These are phyloP conservation scores for Coregonus suidteri DNA, from an alignment of 2,797 vertebrate genomes.

Conservation along the genomic window DNA sequence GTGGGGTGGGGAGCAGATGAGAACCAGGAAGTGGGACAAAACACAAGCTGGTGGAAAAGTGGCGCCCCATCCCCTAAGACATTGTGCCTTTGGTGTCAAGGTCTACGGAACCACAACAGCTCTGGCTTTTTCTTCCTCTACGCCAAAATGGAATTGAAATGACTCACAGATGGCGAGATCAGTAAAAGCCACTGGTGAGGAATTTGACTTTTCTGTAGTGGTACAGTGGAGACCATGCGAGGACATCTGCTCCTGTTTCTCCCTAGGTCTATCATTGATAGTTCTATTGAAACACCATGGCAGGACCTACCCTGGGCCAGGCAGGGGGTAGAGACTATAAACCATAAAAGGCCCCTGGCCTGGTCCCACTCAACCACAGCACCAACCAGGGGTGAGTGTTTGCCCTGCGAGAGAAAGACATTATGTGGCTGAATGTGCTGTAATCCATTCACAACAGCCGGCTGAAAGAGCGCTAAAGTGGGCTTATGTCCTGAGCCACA, in stretches of 20 bases:
- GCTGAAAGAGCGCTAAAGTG: constrained; percentile 46
- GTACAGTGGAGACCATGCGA: constrained; percentile 27
- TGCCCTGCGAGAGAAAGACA: constrained; percentile 46
- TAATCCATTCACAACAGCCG: constrained; percentile 49
- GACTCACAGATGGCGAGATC: constrained; percentile 53
- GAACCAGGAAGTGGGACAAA: constrained; percentile 13
- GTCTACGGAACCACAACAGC: constrained; percentile 16
- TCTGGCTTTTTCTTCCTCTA: background rate
- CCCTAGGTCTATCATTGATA: constrained; percentile 28
- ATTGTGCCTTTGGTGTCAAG: constrained; percentile 19
- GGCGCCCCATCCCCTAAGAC: background rate
- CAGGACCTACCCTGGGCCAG: constrained; percentile 28
- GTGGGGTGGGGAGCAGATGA: constrained; percentile 12
- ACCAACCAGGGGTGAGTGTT: constrained; percentile 26
- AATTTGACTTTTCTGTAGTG: constrained; percentile 38
- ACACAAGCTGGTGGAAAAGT: constrained; percentile 10
- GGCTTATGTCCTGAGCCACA: constrained; percentile 35
- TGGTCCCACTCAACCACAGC: constrained; percentile 15
- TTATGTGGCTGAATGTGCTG: constrained; percentile 54
- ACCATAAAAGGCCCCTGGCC: constrained; percentile 18
- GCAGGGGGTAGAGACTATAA: constrained; percentile 2
- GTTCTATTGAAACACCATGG: constrained; percentile 43
- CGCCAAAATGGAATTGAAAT: constrained; percentile 26
- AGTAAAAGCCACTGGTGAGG: constrained; percentile 34
- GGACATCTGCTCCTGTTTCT: constrained; percentile 42